Percentiles rank a stretch among this genome's conserved stretches.
Evolutionary conservation across 2,113 vertebrate genomes (phyloP).

Genomic region (Mormyrus lacerda): DNA sequence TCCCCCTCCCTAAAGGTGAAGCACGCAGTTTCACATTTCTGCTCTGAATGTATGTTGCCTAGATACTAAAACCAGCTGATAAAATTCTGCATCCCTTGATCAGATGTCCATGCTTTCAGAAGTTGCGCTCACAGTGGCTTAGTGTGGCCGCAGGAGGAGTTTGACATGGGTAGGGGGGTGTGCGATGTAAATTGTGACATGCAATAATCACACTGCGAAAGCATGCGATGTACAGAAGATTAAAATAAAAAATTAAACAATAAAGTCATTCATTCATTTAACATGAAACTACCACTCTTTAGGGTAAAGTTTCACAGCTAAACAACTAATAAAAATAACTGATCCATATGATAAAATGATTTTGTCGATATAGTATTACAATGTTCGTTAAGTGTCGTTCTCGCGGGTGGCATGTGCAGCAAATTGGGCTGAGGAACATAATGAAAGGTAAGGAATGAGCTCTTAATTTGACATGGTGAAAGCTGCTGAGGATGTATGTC

Average conservation of each 20-base stretch:
- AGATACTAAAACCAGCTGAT: conserved; percentile 12
- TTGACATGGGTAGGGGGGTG: not conserved
- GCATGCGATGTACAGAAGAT: not conserved
- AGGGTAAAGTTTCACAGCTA: not conserved
- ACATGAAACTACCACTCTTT: not conserved
- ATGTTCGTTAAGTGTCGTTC: not conserved
- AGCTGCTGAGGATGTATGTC: not conserved
- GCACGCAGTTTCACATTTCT: not conserved
- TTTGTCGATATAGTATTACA: not conserved
- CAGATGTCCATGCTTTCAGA: not conserved
- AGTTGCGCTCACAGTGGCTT: not conserved
- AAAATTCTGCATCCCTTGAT: conserved; percentile 13
- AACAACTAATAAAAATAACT: not conserved
- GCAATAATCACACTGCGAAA: not conserved
- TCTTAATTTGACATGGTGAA: not conserved
- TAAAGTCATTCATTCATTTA: not conserved
- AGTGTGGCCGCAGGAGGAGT: not conserved
- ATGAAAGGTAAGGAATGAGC: not conserved
- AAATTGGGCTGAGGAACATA: not conserved
- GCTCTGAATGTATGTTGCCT: conserved; percentile 11
- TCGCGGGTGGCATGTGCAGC: not conserved
- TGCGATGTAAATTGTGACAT: not conserved
- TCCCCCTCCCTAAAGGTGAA: not conserved
- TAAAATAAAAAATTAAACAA: not conserved
- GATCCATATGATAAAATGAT: not conserved